phyloP scores from a whole-genome alignment of 1,140 invertebrate genomes.

The Proctacanthus coquilletti region DNA sequence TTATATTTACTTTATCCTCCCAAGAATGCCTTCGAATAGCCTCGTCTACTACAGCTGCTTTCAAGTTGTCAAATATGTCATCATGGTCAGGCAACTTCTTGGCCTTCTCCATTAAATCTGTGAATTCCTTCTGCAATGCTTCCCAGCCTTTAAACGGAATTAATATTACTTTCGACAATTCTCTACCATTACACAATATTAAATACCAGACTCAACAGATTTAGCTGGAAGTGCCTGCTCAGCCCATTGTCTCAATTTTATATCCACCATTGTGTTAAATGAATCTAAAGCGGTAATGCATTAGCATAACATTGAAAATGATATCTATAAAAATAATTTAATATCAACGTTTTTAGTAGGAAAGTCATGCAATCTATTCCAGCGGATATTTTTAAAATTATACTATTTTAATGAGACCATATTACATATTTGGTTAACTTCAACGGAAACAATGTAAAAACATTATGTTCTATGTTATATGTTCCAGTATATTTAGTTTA shows the following conservation, averaged over 20 bases:
- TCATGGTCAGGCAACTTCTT: conserved; percentile 62
- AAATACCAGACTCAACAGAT: conserved; percentile 55
- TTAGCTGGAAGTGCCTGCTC: conserved; percentile 72
- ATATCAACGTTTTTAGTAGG: too few species aligned
- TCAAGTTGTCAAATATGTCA: conserved; percentile 80
- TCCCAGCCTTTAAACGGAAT: conserved; percentile 76
- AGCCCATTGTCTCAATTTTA: conserved; percentile 91
- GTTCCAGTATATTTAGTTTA: too few species aligned
- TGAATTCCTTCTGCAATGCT: conserved; percentile 74
- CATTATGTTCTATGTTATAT: too few species aligned
- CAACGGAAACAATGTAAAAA: too few species aligned
- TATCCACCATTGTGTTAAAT: conserved; percentile 95
- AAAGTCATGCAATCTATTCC: too few species aligned
- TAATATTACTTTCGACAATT: too few species aligned
- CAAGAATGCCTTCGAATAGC: conserved; percentile 75
- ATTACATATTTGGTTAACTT: too few species aligned
- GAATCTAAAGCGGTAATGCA: conserved; percentile 60
- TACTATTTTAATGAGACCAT: too few species aligned
- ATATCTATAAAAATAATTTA: conserved; percentile 10
- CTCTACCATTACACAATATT: too few species aligned
- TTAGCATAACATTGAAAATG: too few species aligned
- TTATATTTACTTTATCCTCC: conserved; percentile 63
- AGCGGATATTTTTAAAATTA: too few species aligned
- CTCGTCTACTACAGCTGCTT: conserved; percentile 74
- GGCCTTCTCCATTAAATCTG: conserved; percentile 58